Evolutionary conservation across 2,888 invertebrate genomes (phyloP).

Genomic region (Sepioteuthis lessoniana): DNA sequence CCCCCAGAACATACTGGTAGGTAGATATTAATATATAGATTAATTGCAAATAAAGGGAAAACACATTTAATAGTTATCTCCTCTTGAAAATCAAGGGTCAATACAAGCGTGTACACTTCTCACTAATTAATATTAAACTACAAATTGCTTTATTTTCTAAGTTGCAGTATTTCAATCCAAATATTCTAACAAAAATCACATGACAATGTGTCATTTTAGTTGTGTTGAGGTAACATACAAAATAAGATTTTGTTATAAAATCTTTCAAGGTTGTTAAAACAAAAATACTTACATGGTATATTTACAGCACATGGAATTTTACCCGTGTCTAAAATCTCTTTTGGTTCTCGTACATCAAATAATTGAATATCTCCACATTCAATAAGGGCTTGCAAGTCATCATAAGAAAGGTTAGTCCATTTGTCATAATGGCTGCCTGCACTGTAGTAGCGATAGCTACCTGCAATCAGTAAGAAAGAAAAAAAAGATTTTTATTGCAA

Average conservation of each 20-base stretch:
- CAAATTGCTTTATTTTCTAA: too few species aligned
- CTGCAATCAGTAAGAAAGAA: neutral
- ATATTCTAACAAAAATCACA: too few species aligned
- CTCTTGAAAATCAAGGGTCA: too few species aligned
- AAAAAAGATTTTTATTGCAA: neutral
- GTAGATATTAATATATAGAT: too few species aligned
- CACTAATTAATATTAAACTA: too few species aligned
- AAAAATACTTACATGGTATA: slow-evolving; percentile 67
- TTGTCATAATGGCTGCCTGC: slow-evolving; percentile 35
- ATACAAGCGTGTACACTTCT: too few species aligned
- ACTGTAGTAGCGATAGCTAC: neutral
- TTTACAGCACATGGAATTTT: slow-evolving; percentile 68
- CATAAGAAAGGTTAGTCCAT: slow-evolving; percentile 36
- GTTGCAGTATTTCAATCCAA: too few species aligned
- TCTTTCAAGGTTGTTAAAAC: neutral
- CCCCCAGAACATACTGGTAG: too few species aligned
- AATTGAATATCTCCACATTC: slow-evolving; percentile 59
- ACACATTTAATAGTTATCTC: too few species aligned
- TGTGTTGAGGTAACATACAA: too few species aligned
- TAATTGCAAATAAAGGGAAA: too few species aligned
- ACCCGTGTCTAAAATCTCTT: slow-evolving; percentile 69
- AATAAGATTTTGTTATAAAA: neutral
- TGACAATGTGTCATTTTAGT: too few species aligned
- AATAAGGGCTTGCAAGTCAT: slow-evolving; percentile 23
- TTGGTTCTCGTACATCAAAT: slow-evolving; percentile 71